Evolutionary conservation across 2,888 invertebrate species (phyloP).

Genomic region (Torymus texanus): DNA sequence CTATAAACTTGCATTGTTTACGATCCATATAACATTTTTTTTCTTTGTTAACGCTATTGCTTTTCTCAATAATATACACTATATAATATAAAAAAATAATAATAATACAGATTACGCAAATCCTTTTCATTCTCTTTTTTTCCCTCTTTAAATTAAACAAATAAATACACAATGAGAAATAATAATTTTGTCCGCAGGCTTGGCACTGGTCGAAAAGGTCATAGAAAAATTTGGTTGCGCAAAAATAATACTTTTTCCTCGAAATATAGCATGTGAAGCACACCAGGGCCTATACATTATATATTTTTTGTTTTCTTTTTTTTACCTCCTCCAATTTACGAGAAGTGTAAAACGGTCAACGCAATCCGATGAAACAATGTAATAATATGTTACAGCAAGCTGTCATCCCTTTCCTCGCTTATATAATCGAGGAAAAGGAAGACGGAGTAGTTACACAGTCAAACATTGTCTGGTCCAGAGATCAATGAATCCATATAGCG

Average conservation of each 20-base stretch:
- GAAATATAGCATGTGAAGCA: constrained; percentile 7
- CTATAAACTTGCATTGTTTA: constrained; percentile 49
- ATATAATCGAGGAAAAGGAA: neutral
- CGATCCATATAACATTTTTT: constrained; percentile 38
- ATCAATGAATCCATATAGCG: constrained; percentile 20
- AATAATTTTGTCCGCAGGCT: constrained; percentile 42
- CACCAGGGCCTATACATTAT: constrained; percentile 18
- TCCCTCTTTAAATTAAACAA: constrained; percentile 28
- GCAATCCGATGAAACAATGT: neutral
- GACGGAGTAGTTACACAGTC: neutral
- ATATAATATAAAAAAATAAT: constrained; percentile 48
- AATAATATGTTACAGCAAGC: neutral
- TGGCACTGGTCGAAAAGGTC: constrained; percentile 28
- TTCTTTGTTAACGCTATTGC: constrained; percentile 43
- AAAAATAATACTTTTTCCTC: constrained; percentile 50
- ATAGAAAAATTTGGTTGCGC: constrained; percentile 41
- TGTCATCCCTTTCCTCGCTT: neutral
- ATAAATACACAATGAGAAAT: constrained; percentile 13
- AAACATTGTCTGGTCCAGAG: constrained; percentile 35
- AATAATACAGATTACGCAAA: constrained; percentile 40
- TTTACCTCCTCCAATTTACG: constrained; percentile 11
- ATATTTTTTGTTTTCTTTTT: neutral
- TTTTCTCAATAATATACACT: constrained; percentile 44
- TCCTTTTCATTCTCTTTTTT: constrained; percentile 3
- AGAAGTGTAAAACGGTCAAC: neutral